Evolutionary conservation across 2,888 invertebrate genomes (phyloP).

Genomic region (Melipona beecheii): DNA sequence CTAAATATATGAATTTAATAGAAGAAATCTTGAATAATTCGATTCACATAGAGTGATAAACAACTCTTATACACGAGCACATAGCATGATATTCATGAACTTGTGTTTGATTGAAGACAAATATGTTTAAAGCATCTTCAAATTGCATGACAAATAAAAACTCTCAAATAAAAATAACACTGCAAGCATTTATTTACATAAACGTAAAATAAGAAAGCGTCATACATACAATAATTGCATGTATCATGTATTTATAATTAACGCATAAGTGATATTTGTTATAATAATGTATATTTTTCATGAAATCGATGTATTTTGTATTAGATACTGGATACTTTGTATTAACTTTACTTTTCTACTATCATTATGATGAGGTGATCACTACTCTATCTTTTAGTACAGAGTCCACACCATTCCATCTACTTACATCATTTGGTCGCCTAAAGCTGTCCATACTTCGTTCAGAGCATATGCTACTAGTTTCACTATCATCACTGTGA

Average conservation of each 20-base stretch:
- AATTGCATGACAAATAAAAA: constrained; percentile 10
- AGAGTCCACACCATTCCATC: background rate
- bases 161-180: constrained; percentile 10
- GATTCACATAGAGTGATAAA: background rate
- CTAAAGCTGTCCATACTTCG: constrained; percentile 93
- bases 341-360: constrained; percentile 27
- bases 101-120: background rate
- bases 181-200: constrained; percentile 2
- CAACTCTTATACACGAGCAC: background rate
- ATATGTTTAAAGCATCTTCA: constrained; percentile 5
- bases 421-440: constrained; percentile 91
- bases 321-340: background rate
- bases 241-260: constrained; percentile 20
- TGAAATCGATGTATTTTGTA: constrained; percentile 8
- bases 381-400: constrained; percentile 6
- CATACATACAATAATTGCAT: constrained; percentile 15
- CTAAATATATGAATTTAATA: background rate
- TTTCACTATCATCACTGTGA: constrained; percentile 95
- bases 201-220: constrained; percentile 40
- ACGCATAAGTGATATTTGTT: constrained; percentile 27
- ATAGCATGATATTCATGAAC: background rate
- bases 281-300: background rate
- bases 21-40: background rate
- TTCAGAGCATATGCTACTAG: constrained; percentile 97
- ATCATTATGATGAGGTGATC: background rate